Base-by-base conservation (phyloP, 1,140 invertebrate genomes). In the Zaprionus taronus region DNA sequence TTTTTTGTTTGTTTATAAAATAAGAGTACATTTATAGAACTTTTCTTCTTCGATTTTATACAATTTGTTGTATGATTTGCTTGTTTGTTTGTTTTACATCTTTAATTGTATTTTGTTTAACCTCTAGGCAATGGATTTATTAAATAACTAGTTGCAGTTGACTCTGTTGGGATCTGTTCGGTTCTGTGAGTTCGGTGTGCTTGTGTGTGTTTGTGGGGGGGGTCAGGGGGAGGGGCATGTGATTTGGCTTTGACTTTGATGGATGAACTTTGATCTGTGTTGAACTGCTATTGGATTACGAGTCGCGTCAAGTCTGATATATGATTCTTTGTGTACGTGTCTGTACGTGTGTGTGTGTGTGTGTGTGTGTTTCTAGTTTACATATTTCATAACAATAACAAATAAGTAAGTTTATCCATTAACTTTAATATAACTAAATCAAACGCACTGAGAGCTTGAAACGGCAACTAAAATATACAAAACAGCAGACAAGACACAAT, bases 311-410 rank as follows among this genome's bases (percentile, higher is more conserved):
- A 74, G 77, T 84, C 73, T 80, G 47, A 72, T 34, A 20, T 65
- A 65, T 71, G 76, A 73, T 58, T 79, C 55, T 80, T 58, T 81
- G 65, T 77, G 69, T 85, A 76, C 31, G 20, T 24, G 15, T 36
- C 38, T 61, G 28, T 56, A 38, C 24, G 26, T 62, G 69, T 66
- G 66, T 79, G 60, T 76, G 66, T 79, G 60, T 76, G 44, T 67
- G 24, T 65, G 15, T 53, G n/a, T 55, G 34, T 73, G 47, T 55
- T 44, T 80, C 65, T 70, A 87, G 61, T 69, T 83, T 81, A 76
- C 62, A 89, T 47, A 47, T 79, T 80, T 80, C 66, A 87, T 87
- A 87, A 87, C 84, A 87, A 87, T 87, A 87, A 87, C 84, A 87
- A 87, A 87, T 87, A 87, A 87, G 89, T 87, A 79, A 89, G 31